A percentile compares a stretch with the other conserved stretches of the same genome.
These are phyloP conservation scores for Poeciliopsis presidionis DNA, from an alignment of 2,797 vertebrate species.

Conservation along the genomic window DNA sequence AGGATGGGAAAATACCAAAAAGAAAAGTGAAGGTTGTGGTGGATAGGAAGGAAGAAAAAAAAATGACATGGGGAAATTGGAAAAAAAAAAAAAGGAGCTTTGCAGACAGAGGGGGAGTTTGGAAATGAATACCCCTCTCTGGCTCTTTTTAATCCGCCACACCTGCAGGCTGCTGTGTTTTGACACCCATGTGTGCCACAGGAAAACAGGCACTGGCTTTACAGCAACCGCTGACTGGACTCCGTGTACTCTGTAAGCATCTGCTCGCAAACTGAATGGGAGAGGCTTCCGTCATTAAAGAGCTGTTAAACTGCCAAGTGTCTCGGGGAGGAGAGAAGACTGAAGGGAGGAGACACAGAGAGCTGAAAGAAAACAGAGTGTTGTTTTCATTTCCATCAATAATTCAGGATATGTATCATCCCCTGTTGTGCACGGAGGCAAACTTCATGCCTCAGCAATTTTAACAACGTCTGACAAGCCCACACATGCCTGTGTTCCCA, in stretches of 20 bases:
- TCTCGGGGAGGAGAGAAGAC: constrained; percentile 15
- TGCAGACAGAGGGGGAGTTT: constrained; percentile 14
- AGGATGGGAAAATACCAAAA: constrained; percentile 37
- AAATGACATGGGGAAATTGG: constrained; percentile 45
- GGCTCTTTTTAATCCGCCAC: constrained; percentile 45
- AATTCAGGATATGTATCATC: constrained; percentile 73
- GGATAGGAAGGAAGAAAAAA: constrained; percentile 41
- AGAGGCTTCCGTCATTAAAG: constrained; percentile 37
- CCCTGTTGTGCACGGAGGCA: constrained; percentile 63
- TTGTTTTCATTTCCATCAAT: constrained; percentile 75
- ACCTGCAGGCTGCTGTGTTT: constrained; percentile 49
- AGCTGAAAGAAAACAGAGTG: constrained; percentile 46
- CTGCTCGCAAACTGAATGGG: constrained; percentile 24
- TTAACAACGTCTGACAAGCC: constrained; percentile 38
- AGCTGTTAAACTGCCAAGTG: constrained; percentile 52
- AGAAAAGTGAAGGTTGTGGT: constrained; percentile 47
- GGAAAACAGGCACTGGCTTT: constrained; percentile 24
- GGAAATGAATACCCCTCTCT: constrained; percentile 48
- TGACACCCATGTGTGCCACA: constrained; percentile 30
- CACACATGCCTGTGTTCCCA: constrained; percentile 10
- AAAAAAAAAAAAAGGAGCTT: constrained; percentile 25
- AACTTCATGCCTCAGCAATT: constrained; percentile 65
- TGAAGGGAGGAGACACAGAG: constrained; percentile 11
- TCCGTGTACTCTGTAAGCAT: constrained; percentile 7
- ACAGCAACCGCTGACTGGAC: constrained; percentile 4